Percentiles rank a stretch among this genome's conserved stretches.
phyloP scores from a whole-genome alignment of 2,797 vertebrate species.

The Acanthornis magna region DNA sequence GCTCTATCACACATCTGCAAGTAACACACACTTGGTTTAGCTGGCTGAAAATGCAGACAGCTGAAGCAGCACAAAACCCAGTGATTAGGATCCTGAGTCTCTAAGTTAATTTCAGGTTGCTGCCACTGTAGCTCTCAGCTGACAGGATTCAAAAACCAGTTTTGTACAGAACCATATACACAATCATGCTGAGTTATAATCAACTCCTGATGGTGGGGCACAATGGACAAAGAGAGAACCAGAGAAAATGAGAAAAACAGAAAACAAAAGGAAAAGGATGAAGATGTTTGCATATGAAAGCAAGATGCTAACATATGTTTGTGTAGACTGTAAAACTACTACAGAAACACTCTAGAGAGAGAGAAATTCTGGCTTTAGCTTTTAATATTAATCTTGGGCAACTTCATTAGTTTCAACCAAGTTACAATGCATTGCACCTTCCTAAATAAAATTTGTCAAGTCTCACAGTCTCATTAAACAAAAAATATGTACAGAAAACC shows the following conservation, averaged over 20 bases:
- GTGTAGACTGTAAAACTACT: background rate
- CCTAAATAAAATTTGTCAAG: background rate
- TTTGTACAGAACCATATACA: background rate
- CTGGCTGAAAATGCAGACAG: slow-evolving; percentile 19
- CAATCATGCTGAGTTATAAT: fast-evolving
- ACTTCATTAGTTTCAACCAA: background rate
- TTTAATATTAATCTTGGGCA: background rate
- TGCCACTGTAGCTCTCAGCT: slow-evolving; percentile 7
- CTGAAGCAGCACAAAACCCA: slow-evolving; percentile 45
- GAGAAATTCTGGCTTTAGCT: background rate
- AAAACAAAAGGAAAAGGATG: background rate
- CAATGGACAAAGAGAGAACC: background rate
- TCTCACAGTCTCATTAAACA: background rate
- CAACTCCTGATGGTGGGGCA: background rate
- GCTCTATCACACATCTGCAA: slow-evolving; percentile 36
- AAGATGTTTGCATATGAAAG: background rate
- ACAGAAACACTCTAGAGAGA: background rate
- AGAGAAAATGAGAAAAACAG: background rate
- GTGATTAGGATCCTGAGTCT: slow-evolving; percentile 9
- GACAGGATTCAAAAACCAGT: background rate
- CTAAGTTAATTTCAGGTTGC: slow-evolving; percentile 27
- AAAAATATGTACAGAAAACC: background rate
- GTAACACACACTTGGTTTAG: slow-evolving; percentile 10
- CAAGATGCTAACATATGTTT: background rate
- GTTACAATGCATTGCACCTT: background rate